Evolutionary conservation across 2,888 invertebrate genomes (phyloP), one percentile per base, ranked within the genome.

Genomic region (Theretra japonica): DNA sequence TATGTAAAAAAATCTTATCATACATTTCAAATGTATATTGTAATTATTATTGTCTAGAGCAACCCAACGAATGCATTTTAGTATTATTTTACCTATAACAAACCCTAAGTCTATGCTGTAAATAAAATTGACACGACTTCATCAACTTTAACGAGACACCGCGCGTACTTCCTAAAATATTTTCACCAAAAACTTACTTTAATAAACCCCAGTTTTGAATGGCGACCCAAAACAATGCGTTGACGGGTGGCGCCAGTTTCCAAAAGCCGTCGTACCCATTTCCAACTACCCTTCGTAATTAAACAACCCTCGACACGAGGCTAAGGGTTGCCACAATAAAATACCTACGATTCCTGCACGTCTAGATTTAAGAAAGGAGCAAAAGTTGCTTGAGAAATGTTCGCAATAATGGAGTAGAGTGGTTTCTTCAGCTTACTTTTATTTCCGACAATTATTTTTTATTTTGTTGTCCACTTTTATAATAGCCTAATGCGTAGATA

Each of bases 291-390:
- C 21, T 5, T 15, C 41, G 17, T 65, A 23, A 65, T 65, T 65
- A 65, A 23, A 41, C 23, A 65, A 48, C 65, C 15, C 41, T 65
- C 48, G 65, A 65, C 41, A 59, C 25, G 17, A 28, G 23, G 11
- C 65, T 7, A 48, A 15, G 41, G 53, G 23, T 21, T 65, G 65
- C 65, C 41, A 21, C 41, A 0, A 65, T 25, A 15, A 48, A 41
- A 23, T 17, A 23, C 23, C 23, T 23, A 65, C 23, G 48, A 23
- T 65, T 41, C 23, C 25, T 23, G 5, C 4, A 5, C 2, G 21
- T 5, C 25, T 65, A 48, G 48, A 8, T 65, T 65, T 23, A 48
- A 21, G n/a, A 8, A 41, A 62, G 19, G 6, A 59, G 1, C 30
- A 28, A 30, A 59, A 17, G 2, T 30, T n/a, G 0, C 28, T 30